Evolutionary conservation across 2,113 vertebrate species (phyloP), one percentile per base, ranked within the genome.

Genomic region (Sorex araneus): DNA sequence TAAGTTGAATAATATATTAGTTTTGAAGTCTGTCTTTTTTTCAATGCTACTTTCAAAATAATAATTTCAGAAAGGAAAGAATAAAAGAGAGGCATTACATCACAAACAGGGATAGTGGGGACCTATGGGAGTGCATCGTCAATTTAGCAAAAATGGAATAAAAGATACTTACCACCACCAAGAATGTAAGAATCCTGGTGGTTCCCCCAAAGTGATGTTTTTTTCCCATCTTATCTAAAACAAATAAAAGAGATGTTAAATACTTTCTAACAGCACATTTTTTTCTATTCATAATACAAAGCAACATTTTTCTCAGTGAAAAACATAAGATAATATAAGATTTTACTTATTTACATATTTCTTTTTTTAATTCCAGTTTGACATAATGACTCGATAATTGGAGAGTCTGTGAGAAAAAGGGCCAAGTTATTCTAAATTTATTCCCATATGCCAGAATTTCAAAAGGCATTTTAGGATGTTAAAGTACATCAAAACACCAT

Each of bases 151-250:
- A 96, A 83, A 81, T 66, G 25, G n/a, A 96, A 73, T 21, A 84
- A 93, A 95, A 73, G 45, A 73, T 84, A 98, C 99, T 99, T 98
- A 99, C 99, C 99, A 99, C 99, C 99, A 99, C 99, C 99, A 99
- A 89, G 99, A 99, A 97, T 99, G 99, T 95, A 99, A 98, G 98
- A 99, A 99, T 98, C 99, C 99, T 64, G 99, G 99, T 95, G 99
- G 99, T 95, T 99, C 99, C 94, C 99, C 99, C 98, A 99, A 98
- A 71, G 99, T 99, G 98, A 99, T 99, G 98, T 99, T 99, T 98
- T 99, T 99, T 98, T 99, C 99, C 99, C 99, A 99, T 99, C 99
- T 99, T 98, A 99, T 99, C 99, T 99, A 97, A 95, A 98, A 97
- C 8, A 36, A 97, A 98, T 80, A 94, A 95, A 96, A 97, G 43